These are phyloP conservation scores for Cyclargus thomasi DNA, from an alignment of 1,140 invertebrate species.

Conservation along the genomic window DNA sequence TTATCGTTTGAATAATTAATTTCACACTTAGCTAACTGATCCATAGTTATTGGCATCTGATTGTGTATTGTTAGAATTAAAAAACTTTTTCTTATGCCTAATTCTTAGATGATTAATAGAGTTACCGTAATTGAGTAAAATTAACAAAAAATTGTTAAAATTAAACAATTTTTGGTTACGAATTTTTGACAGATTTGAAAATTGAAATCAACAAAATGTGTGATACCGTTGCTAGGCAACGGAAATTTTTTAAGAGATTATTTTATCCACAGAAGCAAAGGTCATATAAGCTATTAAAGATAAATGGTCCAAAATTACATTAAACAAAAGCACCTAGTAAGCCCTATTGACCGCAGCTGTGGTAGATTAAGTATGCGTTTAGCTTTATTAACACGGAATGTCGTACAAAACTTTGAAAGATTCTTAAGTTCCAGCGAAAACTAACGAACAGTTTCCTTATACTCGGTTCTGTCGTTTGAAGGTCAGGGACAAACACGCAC, in stretches of 20 bases:
- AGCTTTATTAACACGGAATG: too few relatives aligned
- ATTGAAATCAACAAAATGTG: not conserved
- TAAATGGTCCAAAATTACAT: too few relatives aligned
- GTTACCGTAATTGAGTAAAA: not conserved
- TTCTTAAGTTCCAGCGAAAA: too few relatives aligned
- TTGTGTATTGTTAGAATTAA: not conserved
- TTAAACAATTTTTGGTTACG: not conserved
- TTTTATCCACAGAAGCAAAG: not conserved
- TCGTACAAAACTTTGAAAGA: too few relatives aligned
- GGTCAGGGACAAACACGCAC: too few relatives aligned
- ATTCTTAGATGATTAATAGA: not conserved
- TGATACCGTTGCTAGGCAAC: conserved; percentile 49
- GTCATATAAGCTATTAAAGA: too few relatives aligned
- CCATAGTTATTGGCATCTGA: not conserved
- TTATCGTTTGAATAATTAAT: conserved; percentile 45
- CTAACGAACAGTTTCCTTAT: too few relatives aligned
- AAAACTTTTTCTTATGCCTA: not conserved
- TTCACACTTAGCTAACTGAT: conserved; percentile 22
- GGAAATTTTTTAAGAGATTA: not conserved
- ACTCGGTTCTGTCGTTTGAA: too few relatives aligned
- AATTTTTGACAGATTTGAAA: conserved; percentile 7
- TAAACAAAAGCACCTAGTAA: too few relatives aligned
- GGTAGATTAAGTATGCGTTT: too few relatives aligned
- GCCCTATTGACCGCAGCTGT: too few relatives aligned
- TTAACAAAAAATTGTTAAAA: conserved; percentile 1